Percentiles rank a stretch among this genome's conserved stretches.
phyloP scores from a whole-genome alignment of 2,113 vertebrate genomes.

The Siniperca knerii region DNA sequence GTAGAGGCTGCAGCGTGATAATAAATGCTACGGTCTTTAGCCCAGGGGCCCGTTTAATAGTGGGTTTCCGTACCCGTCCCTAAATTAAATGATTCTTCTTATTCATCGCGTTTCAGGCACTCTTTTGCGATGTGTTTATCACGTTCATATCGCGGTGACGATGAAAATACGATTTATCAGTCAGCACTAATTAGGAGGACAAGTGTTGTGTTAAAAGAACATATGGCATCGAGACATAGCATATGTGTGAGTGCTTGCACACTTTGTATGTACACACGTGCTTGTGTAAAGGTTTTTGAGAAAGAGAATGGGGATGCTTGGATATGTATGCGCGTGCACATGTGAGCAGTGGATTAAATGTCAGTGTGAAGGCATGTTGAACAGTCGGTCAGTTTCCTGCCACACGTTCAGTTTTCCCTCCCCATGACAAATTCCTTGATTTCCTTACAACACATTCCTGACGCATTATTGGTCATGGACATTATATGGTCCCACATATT shows the following conservation, averaged over 20 bases:
- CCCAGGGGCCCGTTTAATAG: too few species aligned
- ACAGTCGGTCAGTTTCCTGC: conserved; percentile 74
- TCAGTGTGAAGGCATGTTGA: conserved; percentile 70
- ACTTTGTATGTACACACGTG: not conserved
- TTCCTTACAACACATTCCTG: conserved; percentile 79
- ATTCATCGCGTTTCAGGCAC: too few species aligned
- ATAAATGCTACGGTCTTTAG: too few species aligned
- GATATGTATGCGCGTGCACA: conserved; percentile 9
- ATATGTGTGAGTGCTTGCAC: not conserved
- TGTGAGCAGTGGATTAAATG: conserved; percentile 53
- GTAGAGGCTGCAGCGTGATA: too few species aligned
- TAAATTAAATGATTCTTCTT: too few species aligned
- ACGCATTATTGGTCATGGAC: conserved; percentile 79
- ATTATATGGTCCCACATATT: conserved; percentile 70
- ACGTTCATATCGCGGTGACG: too few species aligned
- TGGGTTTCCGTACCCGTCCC: too few species aligned
- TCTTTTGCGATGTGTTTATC: too few species aligned
- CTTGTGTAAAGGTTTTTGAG: conserved; percentile 4
- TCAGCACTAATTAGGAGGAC: too few species aligned
- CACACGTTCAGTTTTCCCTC: conserved; percentile 62
- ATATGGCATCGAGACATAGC: not conserved
- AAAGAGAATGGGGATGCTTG: not conserved
- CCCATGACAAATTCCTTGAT: conserved; percentile 82
- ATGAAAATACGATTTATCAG: too few species aligned
- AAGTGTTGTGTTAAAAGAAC: not conserved